Conservation (phyloP, 1,140 invertebrate genomes). For the Bicyclus anynana region DNA sequence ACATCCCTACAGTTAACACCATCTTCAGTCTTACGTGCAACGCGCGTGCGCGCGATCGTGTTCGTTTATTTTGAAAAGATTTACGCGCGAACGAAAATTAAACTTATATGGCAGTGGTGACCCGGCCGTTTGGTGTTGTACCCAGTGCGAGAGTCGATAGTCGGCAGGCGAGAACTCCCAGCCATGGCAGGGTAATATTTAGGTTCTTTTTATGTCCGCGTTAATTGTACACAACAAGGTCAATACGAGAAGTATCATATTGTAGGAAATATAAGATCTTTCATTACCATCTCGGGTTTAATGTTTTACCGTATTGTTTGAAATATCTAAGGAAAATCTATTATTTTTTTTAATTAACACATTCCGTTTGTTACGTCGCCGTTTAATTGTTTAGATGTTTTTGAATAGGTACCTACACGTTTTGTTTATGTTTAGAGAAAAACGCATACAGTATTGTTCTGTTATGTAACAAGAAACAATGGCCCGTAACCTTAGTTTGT, state of each 20-base stretch:
- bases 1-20: constrained; percentile 48
- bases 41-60: constrained; percentile 66
- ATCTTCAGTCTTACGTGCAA: constrained; percentile 60
- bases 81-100: constrained; percentile 35
- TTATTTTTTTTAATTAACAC: constrained; percentile 8
- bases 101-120: constrained; percentile 72
- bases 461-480: not conserved
- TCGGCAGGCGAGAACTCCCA: constrained; percentile 38
- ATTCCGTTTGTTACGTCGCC: not conserved
- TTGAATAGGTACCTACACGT: not conserved
- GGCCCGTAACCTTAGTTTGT: not conserved
- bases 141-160: constrained; percentile 47
- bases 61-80: constrained; percentile 44
- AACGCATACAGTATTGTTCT: not conserved
- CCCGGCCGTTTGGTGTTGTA: constrained; percentile 56
- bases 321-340: constrained; percentile 6
- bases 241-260: constrained; percentile 18
- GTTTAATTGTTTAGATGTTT: not conserved
- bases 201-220: constrained; percentile 9
- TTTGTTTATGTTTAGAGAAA: not conserved
- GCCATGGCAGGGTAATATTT: constrained; percentile 60
- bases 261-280: constrained; percentile 19
- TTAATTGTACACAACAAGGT: constrained; percentile 28
- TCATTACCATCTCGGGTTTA: constrained; percentile 19
- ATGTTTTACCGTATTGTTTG: constrained; percentile 14